These are phyloP conservation scores for Camponotus fellah DNA, from an alignment of 2,888 invertebrate genomes.

Conservation along the genomic window DNA sequence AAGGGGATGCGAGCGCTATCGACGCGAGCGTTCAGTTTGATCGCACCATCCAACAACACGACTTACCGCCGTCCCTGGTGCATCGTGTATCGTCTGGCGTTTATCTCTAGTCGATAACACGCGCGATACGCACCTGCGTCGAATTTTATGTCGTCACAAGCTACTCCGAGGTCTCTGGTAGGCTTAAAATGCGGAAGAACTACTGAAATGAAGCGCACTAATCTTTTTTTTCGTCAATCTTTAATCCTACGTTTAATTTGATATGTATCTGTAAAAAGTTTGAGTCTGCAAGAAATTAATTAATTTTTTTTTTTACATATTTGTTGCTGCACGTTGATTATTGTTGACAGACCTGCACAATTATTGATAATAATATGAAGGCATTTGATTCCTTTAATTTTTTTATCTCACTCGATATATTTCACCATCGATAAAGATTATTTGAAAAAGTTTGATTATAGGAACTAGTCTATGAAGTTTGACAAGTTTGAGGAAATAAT, in stretches of 20 bases:
- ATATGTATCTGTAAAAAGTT: background rate
- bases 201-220: background rate
- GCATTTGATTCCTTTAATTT: background rate
- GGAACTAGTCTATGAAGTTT: constrained; percentile 4
- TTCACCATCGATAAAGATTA: background rate
- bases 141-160: constrained; percentile 46
- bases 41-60: constrained; percentile 46
- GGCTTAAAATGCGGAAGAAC: background rate
- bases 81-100: constrained; percentile 64
- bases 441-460: constrained; percentile 15
- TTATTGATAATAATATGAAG: background rate
- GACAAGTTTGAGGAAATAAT: constrained; percentile 34
- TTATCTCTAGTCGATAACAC: constrained; percentile 75
- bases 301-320: background rate
- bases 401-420: constrained; percentile 3
- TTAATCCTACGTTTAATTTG: background rate
- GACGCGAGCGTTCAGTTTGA: constrained; percentile 68
- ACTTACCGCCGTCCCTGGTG: constrained; percentile 59
- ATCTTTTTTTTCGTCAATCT: background rate
- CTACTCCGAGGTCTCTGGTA: constrained; percentile 67
- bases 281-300: background rate
- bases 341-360: background rate
- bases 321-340: background rate
- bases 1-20: constrained; percentile 60
- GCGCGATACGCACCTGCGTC: constrained; percentile 66